Conservation (phyloP, 2,797 vertebrate genomes). For the Halcyon smyrnensis region DNA sequence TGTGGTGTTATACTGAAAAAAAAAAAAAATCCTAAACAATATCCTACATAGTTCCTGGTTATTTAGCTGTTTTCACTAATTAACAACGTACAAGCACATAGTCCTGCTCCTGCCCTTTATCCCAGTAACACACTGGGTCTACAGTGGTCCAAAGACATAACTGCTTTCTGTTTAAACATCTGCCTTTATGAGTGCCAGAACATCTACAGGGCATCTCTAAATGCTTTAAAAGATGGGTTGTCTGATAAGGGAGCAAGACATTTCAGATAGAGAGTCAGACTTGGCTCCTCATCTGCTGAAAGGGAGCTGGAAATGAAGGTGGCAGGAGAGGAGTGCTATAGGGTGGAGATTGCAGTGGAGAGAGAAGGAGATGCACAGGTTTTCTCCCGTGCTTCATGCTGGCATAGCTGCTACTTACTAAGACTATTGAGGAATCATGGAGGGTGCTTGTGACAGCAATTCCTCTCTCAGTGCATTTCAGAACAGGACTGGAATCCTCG, state of each 20-base stretch:
- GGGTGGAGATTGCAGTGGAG: not conserved
- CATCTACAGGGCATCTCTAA: not conserved
- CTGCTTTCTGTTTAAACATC: not conserved
- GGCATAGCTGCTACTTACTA: not conserved
- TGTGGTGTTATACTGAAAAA: not conserved
- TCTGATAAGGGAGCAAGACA: not conserved
- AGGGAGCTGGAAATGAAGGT: not conserved
- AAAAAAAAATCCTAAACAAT: not conserved
- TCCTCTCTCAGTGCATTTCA: not conserved
- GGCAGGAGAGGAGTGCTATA: not conserved
- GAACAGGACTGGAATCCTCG: not conserved
- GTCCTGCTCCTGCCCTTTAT: not conserved
- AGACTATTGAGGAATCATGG: not conserved
- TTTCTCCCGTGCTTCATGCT: not conserved
- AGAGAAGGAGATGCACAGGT: not conserved
- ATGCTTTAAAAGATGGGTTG: not conserved
- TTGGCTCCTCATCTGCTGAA: not conserved
- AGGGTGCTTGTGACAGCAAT: accelerated
- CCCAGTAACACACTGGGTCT: not conserved
- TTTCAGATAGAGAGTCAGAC: not conserved
- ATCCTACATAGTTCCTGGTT: not conserved
- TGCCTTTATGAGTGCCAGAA: not conserved
- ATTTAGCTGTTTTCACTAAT: not conserved
- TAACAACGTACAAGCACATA: not conserved
- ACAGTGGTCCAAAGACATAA: not conserved